Conservation (phyloP, 1,140 invertebrate species). For the Psilanteris sp. region DNA sequence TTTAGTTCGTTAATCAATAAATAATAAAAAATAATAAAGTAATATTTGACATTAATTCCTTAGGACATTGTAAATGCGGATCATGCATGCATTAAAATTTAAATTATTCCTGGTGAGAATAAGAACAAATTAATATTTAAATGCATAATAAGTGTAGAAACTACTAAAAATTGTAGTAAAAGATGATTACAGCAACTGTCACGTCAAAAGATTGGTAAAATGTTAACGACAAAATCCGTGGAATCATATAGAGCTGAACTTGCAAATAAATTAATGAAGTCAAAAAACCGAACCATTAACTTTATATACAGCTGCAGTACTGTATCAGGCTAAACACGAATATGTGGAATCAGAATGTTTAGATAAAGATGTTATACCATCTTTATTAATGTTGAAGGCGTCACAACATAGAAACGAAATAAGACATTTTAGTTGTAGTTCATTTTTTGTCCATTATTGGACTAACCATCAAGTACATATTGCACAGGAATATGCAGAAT, state of each 20-base stretch:
- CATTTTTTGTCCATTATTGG: slow-evolving; percentile 3
- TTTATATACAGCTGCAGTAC: neutral
- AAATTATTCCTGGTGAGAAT: no score
- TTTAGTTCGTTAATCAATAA: no score
- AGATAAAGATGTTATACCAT: slow-evolving; percentile 5
- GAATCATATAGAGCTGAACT: slow-evolving; percentile 3
- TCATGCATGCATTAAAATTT: no score
- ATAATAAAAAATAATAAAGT: no score
- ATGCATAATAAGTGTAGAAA: no score
- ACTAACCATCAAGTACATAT: slow-evolving; percentile 7
- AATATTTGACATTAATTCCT: no score
- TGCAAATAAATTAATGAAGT: slow-evolving; percentile 3
- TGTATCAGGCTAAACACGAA: neutral
- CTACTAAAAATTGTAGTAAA: no score
- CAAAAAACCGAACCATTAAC: neutral
- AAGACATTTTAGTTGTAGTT: neutral
- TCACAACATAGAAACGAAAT: slow-evolving; percentile 6
- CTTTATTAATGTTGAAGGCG: slow-evolving; percentile 2
- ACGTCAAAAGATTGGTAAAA: neutral
- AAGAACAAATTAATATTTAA: no score
- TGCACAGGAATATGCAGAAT: neutral
- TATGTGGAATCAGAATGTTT: neutral
- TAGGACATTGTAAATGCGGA: no score
- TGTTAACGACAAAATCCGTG: neutral
- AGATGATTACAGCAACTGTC: slow-evolving; percentile 1